These are phyloP conservation scores for Pyrrhura leucotis DNA, from an alignment of 2,797 vertebrate species.

Conservation along the genomic window DNA sequence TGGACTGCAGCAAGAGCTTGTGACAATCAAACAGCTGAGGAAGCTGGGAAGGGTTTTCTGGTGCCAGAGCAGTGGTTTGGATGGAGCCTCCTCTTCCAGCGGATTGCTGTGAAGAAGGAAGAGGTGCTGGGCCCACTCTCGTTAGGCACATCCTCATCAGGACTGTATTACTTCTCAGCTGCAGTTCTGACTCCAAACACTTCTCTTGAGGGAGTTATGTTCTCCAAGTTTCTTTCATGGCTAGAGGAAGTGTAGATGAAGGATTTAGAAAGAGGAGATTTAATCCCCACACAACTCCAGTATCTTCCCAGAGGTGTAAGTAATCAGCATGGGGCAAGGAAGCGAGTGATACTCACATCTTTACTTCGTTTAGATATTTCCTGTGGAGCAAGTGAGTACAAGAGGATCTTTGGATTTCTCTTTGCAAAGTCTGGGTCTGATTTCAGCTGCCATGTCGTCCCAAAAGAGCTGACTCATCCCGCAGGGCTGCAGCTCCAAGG, in stretches of 20 bases:
- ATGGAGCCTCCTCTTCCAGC: not conserved
- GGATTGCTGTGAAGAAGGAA: not conserved
- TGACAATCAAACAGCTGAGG: not conserved
- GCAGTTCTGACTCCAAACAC: not conserved
- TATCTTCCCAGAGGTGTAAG: slow-evolving; percentile 8
- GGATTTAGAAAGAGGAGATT: not conserved
- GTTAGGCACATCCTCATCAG: not conserved
- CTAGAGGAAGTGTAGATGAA: not conserved
- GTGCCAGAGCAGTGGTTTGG: not conserved
- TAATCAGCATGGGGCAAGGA: slow-evolving; percentile 23
- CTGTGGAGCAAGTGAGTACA: not conserved
- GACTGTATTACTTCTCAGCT: not conserved
- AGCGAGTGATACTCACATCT: slow-evolving; percentile 3
- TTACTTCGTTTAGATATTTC: slow-evolving; percentile 1
- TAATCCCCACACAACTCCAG: not conserved
- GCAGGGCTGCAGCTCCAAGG: slow-evolving; percentile 30
- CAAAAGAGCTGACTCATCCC: slow-evolving; percentile 28
- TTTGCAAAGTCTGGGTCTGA: not conserved
- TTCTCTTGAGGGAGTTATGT: not conserved
- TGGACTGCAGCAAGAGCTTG: not conserved
- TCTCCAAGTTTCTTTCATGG: not conserved
- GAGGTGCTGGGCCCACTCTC: not conserved
- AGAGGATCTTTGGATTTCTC: slow-evolving; percentile 15
- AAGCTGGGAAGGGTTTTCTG: not conserved
- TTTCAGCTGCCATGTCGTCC: slow-evolving; percentile 22